Evolutionary conservation across 2,113 vertebrate genomes (phyloP), one percentile per base, ranked within the genome.

Genomic region (Copsychus sechellarum): DNA sequence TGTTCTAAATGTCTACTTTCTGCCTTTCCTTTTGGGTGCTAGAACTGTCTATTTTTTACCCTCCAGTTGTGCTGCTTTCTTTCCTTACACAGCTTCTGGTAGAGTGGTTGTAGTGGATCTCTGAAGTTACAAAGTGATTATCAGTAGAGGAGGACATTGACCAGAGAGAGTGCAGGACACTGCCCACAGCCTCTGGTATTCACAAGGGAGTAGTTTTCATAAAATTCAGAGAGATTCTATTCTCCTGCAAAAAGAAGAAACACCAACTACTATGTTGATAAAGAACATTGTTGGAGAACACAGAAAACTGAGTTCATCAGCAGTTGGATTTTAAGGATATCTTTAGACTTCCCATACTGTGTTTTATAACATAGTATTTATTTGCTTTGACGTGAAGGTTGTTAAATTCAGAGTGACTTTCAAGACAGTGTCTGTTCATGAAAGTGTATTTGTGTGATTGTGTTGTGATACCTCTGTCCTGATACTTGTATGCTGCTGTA

Each of bases 401-500:
- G 74, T 81, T 86, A 71, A 67, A 73, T 83, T 73, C 82, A 81
- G 66, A 85, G 47, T 33, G 73, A 72, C 28, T 91, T 51, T 15
- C 22, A 81, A 79, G 51, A 40, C 36, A 20, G 2, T 43, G 47
- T 38, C 38, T 74, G 3, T 50, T 78, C 21, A 2, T 18, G n/a
- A 11, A 74, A 53, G 33, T 34, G 38, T 11, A 5, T 34, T 57
- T 25, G 31, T 84, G 61, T 60, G 81, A 11, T 22, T 67, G 51
- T 78, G 20, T 72, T 80, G 74, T 4, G 12, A 11, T 45, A 51
- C n/a, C 79, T 67, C 71, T 78, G 58, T 79, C 45, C 62, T 1
- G 1, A 14, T 5, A 26, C n/a, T 13, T 65, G 53, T 28, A 5
- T n/a, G 31, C 51, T 43, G 9, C 28, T 57, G 16, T 16, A 58